Evolutionary conservation across 2,888 invertebrate species (phyloP), one percentile per base, ranked within the genome.

Genomic region (Drosophila quinaria): DNA sequence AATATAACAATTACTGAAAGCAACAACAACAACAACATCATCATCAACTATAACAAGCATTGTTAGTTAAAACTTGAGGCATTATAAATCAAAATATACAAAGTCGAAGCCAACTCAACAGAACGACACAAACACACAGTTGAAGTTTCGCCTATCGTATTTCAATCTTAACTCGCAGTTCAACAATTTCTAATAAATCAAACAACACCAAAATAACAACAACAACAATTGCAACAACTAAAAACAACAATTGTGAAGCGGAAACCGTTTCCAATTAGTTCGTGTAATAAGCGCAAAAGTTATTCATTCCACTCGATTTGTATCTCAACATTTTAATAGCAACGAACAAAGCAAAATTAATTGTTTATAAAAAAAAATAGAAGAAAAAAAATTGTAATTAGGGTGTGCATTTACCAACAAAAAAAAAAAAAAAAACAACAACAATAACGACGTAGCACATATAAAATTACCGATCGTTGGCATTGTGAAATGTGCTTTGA

Each of bases 291-390:
- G 78, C 68, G 78, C 64, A 60, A 54, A 64, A 75, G 47, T 62
- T 71, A 51, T 58, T 42, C 58, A 51, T 58, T 42, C 58, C 33
- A 35, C 62, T 64, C 59, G 74, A 78, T 77, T 62, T 56, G 61
- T 77, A 70, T 73, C 74, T 76, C 66, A 68, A 60, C 79, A 73
- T 52, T 81, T 74, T 74, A 81, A 81, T 79, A 77, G 68, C 85
- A 80, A 52, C 54, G 68, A 70, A 61, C 63, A 67, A 67, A 62
- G 71, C 67, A 59, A 63, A 64, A 49, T 70, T 64, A 86, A 86
- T 83, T 80, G 79, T 80, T 83, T 69, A 67, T 71, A 69, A 59
- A 61, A 58, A 58, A 69, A 25, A 33, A 29, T 29, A 29, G 8
- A 29, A 29, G 8, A 29, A 66, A 17, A 62, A 35, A 35, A 25